Conservation (phyloP, 2,888 invertebrate genomes). For the Idaea dimidiata region DNA sequence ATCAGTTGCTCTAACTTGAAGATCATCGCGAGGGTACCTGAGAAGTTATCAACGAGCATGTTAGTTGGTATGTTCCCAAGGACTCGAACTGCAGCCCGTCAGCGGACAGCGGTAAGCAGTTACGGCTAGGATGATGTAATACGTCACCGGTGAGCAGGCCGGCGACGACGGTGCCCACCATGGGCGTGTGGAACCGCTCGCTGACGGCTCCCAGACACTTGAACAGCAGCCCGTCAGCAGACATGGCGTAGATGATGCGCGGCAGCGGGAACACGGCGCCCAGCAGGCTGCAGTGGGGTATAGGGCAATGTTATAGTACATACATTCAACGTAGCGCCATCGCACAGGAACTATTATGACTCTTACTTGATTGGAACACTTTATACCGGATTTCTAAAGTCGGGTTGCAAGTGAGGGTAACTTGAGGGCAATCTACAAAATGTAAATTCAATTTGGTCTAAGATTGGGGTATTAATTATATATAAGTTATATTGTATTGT, state of each 20-base stretch:
- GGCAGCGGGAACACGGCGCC: constrained; percentile 94
- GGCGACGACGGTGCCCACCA: constrained; percentile 87
- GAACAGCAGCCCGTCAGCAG: constrained; percentile 91
- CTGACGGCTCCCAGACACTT: constrained; percentile 87
- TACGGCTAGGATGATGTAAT: constrained; percentile 71
- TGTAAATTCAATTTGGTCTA: too few relatives aligned
- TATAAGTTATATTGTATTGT: too few relatives aligned
- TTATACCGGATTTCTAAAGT: too few relatives aligned
- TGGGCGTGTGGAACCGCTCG: constrained; percentile 88
- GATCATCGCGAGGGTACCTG: constrained; percentile 89
- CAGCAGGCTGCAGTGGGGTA: constrained; percentile 81
- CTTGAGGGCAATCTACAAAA: too few relatives aligned
- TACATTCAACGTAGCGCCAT: not conserved
- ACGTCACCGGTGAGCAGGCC: constrained; percentile 85
- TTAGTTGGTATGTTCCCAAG: not conserved
- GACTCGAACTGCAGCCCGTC: constrained; percentile 88
- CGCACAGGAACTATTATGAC: not conserved
- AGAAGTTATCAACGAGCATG: constrained; percentile 12
- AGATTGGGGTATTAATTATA: too few relatives aligned
- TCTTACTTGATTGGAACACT: too few relatives aligned
- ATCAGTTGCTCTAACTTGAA: constrained; percentile 92
- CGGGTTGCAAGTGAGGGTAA: too few relatives aligned
- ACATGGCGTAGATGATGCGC: constrained; percentile 93
- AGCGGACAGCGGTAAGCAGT: too few relatives aligned
- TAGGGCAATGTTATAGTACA: not conserved